Conservation (phyloP, 1,140 invertebrate species). For the Ceratosolen solmsi region DNA sequence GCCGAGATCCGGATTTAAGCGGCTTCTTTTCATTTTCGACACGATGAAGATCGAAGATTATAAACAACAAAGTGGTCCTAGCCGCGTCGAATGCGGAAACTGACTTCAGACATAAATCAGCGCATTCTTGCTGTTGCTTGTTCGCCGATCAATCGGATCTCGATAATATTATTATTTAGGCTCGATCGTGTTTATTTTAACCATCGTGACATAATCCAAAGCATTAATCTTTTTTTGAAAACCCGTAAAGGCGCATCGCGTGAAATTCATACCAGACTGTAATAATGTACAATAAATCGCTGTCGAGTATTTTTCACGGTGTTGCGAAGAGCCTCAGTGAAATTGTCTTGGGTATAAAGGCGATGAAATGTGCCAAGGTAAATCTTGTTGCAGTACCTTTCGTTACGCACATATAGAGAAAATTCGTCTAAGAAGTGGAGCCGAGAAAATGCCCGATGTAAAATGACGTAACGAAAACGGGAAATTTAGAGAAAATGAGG, state of each 20-base stretch:
- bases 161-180: neutral
- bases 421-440: neutral
- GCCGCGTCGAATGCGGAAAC: neutral
- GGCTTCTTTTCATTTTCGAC: too few species aligned
- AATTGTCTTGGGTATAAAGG: neutral
- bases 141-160: neutral
- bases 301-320: neutral
- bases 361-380: neutral
- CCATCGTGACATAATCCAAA: neutral
- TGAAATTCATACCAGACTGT: neutral
- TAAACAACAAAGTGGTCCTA: too few species aligned
- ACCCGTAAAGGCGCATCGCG: neutral
- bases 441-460: neutral
- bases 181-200: neutral
- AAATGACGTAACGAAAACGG: neutral
- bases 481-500: neutral
- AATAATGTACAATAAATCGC: slow-evolving; percentile 31
- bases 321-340: neutral
- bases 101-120: neutral
- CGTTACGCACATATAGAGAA: neutral
- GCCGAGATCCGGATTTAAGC: too few species aligned
- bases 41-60: too few species aligned
- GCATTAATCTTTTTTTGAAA: slow-evolving; percentile 22
- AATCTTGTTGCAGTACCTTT: neutral
- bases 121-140: neutral